Evolutionary conservation across 2,113 vertebrate species (phyloP).

Genomic region (Agelaius phoeniceus): DNA sequence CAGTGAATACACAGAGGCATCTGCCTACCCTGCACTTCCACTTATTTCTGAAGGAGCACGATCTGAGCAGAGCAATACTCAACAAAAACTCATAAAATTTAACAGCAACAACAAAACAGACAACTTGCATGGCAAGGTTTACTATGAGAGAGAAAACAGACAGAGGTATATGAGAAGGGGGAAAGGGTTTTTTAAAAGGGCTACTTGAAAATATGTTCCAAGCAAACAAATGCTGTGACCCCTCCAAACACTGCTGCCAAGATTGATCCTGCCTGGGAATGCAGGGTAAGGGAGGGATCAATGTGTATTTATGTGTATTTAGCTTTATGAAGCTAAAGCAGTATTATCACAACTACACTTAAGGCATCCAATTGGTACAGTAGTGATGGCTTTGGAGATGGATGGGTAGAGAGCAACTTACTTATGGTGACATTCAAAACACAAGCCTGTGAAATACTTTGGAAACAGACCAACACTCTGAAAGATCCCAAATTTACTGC

Average conservation of each 20-base stretch:
- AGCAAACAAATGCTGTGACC: background rate
- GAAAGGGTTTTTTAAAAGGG: background rate
- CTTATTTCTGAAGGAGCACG: background rate
- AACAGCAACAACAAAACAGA: background rate
- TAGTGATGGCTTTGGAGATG: conserved; percentile 27
- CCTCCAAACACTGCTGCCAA: background rate
- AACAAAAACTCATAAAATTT: background rate
- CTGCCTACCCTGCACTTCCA: background rate
- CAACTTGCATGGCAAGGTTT: background rate
- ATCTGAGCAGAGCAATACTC: background rate
- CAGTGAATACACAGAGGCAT: background rate
- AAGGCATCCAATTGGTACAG: conserved; percentile 4
- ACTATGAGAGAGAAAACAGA: background rate
- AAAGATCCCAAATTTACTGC: conserved; percentile 68
- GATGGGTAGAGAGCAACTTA: conserved; percentile 37
- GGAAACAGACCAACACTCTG: conserved; percentile 55
- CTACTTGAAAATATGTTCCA: conserved; percentile 22
- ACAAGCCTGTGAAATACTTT: conserved; percentile 51
- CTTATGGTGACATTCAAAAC: conserved; percentile 62
- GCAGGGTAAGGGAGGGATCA: background rate
- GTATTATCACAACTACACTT: background rate
- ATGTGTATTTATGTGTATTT: background rate
- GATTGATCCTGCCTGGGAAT: rapidly evolving
- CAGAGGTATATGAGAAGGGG: background rate
- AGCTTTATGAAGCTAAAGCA: background rate